Percentiles rank a stretch among this genome's conserved stretches.
phyloP scores from a whole-genome alignment of 2,113 vertebrate species.

The Notarius lentiginosus region DNA sequence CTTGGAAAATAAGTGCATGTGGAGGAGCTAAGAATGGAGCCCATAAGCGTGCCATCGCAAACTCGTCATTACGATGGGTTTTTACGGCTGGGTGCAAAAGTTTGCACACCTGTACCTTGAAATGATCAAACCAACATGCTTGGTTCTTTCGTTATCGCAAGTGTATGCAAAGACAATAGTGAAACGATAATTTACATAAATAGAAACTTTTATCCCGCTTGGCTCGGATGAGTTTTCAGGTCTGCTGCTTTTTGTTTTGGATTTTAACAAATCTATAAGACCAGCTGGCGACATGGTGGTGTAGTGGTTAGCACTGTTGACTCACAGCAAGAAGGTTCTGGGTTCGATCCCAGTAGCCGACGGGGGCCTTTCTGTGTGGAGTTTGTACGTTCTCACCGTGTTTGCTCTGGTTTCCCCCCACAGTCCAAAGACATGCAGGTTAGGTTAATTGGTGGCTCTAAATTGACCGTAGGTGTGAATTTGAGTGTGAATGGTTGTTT shows the following conservation, averaged over 20 bases:
- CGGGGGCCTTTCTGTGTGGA: too few species aligned
- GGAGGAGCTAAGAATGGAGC: not conserved
- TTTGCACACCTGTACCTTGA: not conserved
- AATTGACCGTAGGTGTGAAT: too few species aligned
- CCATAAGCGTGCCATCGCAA: not conserved
- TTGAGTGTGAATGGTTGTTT: too few species aligned
- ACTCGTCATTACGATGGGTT: constrained; percentile 18
- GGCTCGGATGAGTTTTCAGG: not conserved
- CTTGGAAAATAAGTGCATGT: constrained; percentile 14
- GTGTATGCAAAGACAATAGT: not conserved
- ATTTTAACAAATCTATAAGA: not conserved
- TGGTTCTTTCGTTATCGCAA: not conserved
- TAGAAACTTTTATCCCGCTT: too few species aligned
- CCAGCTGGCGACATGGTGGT: not conserved
- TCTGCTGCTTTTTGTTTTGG: not conserved
- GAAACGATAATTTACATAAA: not conserved
- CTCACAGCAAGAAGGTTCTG: too few species aligned
- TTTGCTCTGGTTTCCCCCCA: too few species aligned
- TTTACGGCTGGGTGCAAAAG: not conserved
- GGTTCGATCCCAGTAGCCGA: too few species aligned
- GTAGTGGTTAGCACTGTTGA: too few species aligned
- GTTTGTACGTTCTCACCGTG: too few species aligned
- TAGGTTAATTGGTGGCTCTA: too few species aligned
- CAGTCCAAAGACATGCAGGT: too few species aligned
- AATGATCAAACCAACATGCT: not conserved